Conservation (phyloP, 2,888 invertebrate genomes). For the Lysandra bellargus region DNA sequence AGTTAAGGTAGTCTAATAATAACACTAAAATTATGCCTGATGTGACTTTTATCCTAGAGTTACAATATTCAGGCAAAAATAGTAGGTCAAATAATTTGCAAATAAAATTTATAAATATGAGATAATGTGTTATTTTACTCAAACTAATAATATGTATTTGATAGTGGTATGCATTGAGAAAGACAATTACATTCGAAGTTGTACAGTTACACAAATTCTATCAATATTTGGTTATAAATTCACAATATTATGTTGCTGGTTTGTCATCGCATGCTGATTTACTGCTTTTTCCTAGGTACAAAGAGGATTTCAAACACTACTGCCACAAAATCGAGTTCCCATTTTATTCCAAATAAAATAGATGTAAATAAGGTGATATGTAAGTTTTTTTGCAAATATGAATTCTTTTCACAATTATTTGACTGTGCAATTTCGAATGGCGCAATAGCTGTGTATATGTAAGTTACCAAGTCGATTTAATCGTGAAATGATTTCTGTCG, state of each 20-base stretch:
- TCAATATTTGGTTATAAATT: not conserved
- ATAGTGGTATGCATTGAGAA: constrained; percentile 16
- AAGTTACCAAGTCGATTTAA: constrained; percentile 67
- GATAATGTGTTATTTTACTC: constrained; percentile 8
- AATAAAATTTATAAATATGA: not conserved
- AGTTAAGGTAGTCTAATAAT: constrained; percentile 9
- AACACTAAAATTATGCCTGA: not conserved
- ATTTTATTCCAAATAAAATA: no score
- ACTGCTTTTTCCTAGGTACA: not conserved
- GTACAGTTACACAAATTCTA: not conserved
- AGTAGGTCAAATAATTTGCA: not conserved
- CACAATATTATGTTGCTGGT: not conserved
- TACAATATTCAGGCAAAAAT: not conserved
- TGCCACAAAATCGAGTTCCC: no score
- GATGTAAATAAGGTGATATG: not conserved
- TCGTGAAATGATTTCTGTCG: constrained; percentile 40
- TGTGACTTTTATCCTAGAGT: not conserved
- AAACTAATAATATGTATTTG: constrained; percentile 1
- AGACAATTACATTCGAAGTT: constrained; percentile 8
- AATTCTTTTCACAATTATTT: not conserved
- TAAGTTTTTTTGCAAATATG: not conserved
- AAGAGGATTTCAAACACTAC: not conserved
- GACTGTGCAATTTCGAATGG: constrained; percentile 35
- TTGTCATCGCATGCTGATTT: not conserved
- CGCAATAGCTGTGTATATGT: constrained; percentile 52